Conservation (phyloP, 1,140 invertebrate species). For the Coptotermes formosanus region DNA sequence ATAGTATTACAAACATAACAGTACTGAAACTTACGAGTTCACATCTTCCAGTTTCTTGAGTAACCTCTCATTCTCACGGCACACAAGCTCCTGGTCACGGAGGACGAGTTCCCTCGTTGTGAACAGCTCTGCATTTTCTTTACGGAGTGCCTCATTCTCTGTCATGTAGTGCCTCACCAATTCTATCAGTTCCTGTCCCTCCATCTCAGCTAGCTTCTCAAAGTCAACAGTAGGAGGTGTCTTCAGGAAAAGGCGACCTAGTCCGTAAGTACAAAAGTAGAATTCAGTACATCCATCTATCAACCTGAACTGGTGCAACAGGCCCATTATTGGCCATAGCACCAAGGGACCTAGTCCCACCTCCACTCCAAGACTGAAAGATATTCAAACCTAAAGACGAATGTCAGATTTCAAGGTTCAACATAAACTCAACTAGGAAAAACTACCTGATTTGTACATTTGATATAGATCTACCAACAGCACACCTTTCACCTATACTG, state of each 20-base stretch:
- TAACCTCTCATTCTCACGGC: slow-evolving; percentile 85
- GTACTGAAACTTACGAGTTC: slow-evolving; percentile 64
- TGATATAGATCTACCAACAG: too few species aligned
- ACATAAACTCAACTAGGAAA: too few species aligned
- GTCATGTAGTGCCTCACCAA: slow-evolving; percentile 74
- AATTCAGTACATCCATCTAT: too few species aligned
- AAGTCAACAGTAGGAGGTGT: slow-evolving; percentile 63
- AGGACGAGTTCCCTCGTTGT: slow-evolving; percentile 73
- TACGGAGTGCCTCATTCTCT: slow-evolving; percentile 83
- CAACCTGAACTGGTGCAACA: too few species aligned
- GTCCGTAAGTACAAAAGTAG: neutral
- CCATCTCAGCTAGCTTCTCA: slow-evolving; percentile 69
- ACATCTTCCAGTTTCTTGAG: slow-evolving; percentile 84
- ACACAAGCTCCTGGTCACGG: slow-evolving; percentile 85
- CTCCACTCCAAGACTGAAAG: too few species aligned
- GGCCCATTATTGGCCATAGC: too few species aligned
- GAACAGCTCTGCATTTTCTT: slow-evolving; percentile 86
- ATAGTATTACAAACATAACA: too few species aligned
- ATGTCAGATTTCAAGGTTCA: too few species aligned
- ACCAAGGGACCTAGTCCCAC: too few species aligned
- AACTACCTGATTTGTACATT: too few species aligned
- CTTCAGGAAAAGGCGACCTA: slow-evolving; percentile 35
- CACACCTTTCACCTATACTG: too few species aligned
- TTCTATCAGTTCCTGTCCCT: slow-evolving; percentile 66
- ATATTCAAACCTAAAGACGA: too few species aligned